Evolutionary conservation across 2,797 vertebrate genomes (phyloP).

Genomic region (Glyptemys insculpta): DNA sequence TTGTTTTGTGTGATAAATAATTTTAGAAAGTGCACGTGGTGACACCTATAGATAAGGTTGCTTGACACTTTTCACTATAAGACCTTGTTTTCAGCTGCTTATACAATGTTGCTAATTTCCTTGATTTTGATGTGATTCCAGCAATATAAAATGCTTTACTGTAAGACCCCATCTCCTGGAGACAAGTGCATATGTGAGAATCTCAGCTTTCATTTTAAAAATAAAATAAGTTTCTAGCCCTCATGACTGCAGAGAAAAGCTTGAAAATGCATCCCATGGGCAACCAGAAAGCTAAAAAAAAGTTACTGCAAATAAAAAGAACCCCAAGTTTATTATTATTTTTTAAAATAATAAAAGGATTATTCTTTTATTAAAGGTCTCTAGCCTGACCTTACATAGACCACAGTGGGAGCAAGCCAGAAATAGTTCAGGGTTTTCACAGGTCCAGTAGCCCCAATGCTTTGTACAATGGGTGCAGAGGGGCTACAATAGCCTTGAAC

Average conservation of each 20-base stretch:
- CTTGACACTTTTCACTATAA: slow-evolving; percentile 46
- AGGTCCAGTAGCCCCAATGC: not conserved
- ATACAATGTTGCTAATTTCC: slow-evolving; percentile 48
- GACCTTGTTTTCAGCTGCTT: slow-evolving; percentile 43
- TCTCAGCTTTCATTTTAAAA: slow-evolving; percentile 26
- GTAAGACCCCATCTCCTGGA: slow-evolving; percentile 54
- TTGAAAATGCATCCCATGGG: not conserved
- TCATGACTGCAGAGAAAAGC: not conserved
- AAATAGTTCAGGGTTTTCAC: not conserved
- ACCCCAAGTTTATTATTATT: not conserved
- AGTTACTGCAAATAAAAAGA: not conserved
- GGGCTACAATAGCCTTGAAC: not conserved
- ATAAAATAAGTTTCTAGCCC: not conserved
- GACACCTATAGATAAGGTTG: slow-evolving; percentile 25
- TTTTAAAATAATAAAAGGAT: not conserved
- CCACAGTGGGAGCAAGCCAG: not conserved
- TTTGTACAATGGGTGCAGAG: fast-evolving
- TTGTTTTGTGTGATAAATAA: not conserved
- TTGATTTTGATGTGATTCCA: slow-evolving; percentile 25
- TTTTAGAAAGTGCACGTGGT: slow-evolving; percentile 28
- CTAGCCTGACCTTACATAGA: not conserved
- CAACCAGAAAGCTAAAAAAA: not conserved
- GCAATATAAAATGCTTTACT: slow-evolving; percentile 50
- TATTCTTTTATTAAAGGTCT: not conserved
- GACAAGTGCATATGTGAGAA: slow-evolving; percentile 52